Conservation (phyloP, 2,113 vertebrate species). For the Hassar affinis region DNA sequence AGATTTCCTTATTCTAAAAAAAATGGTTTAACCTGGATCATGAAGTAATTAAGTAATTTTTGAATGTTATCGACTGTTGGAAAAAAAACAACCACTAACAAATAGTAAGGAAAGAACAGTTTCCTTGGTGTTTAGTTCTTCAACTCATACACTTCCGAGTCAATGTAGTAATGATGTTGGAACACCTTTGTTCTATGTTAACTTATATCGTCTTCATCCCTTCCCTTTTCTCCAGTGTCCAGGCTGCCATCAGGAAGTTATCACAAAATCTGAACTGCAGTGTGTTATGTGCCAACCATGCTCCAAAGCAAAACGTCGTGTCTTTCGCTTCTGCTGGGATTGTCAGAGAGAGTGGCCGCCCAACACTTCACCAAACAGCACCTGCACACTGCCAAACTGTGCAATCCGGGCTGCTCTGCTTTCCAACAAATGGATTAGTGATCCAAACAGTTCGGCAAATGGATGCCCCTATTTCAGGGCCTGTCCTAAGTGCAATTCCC, state of each 20-base stretch:
- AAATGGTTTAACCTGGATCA: neutral
- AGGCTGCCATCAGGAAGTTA: constrained; percentile 6
- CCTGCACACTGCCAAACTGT: constrained; percentile 46
- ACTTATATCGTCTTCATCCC: neutral
- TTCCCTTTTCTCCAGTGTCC: constrained; percentile 44
- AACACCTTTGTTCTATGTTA: neutral
- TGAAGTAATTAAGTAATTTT: no score
- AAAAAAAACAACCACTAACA: neutral
- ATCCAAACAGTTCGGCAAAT: neutral
- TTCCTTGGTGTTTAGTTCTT: neutral
- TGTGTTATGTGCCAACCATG: constrained; percentile 37
- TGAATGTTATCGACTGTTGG: no score
- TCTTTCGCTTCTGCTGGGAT: constrained; percentile 55
- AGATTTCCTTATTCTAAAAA: neutral
- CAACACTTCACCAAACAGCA: neutral
- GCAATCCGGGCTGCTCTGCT: constrained; percentile 52
- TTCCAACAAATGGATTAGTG: constrained; percentile 19
- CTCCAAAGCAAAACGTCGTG: constrained; percentile 17
- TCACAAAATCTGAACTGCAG: constrained; percentile 15
- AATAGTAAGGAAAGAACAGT: neutral
- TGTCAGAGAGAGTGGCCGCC: constrained; percentile 53
- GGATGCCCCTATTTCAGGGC: constrained; percentile 56
- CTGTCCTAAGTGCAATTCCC: constrained; percentile 46
- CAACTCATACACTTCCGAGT: neutral
- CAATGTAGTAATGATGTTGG: neutral